Evolutionary conservation across 2,888 invertebrate genomes (phyloP), one percentile per base, ranked within the genome.

Genomic region (Euspilapteryx auroguttella): DNA sequence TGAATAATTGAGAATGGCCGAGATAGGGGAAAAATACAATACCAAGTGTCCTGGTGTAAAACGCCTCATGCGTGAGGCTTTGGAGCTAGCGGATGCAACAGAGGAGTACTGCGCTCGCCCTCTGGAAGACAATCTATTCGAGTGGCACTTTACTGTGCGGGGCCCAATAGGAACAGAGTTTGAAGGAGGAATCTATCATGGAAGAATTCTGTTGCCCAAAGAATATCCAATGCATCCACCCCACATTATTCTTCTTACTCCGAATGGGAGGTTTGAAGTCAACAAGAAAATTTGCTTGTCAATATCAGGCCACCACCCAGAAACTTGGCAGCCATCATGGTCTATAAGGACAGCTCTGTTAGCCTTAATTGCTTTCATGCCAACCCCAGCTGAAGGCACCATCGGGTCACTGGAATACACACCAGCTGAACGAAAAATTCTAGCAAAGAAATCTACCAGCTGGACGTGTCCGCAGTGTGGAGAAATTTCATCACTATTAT

Each of bases 141-240:
- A 96, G 57, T 97, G 96, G 96, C 96, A 97, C 62, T 96, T 97
- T 55, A 96, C 95, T 0, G 87, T 96, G 3, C 81, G 89, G 46
- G 96, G 95, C 4, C 93, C 95, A 2, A 82, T 85, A 29, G 88
- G 87, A 13, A 87, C 92, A 0, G 94, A 94, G 41, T 96, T 94
- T 61, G 89, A 90, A 43, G 87, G 86, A 34, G 96, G 96, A 20
- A 80, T 91, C 36, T 96, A 95, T 56, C 96, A 97, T 57, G 96
- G 93, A 3, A 79, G 94, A 42, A 94, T 96, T 53, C 68, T 94
- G 32, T 71, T 96, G 37, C 96, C 96, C 0, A 85, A 92, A 29
- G 94, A 96, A 43, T 96, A 96, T 65, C 96, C 96, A 1, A 94
- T 97, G 94, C 94, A 95, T 65, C 96, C 96, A 28, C 96, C 96